Evolutionary conservation across 53 echinoderm and acorn worm species (phyloP), one percentile per base, ranked within the genome.

Genomic region (Apostichopus leukothele): DNA sequence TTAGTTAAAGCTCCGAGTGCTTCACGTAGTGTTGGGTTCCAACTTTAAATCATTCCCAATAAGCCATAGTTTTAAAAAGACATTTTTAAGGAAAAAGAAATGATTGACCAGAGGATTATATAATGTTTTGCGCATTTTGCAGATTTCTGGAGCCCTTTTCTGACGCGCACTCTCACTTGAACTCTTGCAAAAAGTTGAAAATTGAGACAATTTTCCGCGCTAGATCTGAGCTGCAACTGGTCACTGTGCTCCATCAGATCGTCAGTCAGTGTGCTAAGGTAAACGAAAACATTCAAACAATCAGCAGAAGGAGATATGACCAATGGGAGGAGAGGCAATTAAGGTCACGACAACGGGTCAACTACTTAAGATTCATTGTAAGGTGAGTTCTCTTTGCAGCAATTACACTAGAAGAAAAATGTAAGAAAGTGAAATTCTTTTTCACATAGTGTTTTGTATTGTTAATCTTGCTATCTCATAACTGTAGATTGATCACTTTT

Each of bases 331-430:
- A 78, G 18, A 94, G 93, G 89, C 87, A 95, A 19, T 92, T 98
- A 6, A 91, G 98, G 67, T 98, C 98, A 14, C 88, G 98, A 76
- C 98, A 98, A 91, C 90, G 98, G 86, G 87, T 90, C 74, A 98
- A 98, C 89, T 98, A 98, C 75, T 23, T 53, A 10, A 90, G 91
- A 71, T 91, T 95, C 61, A 88, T 98, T 5, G 91, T 91, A 73
- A 94, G 94, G 98, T 98, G 14, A 89, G 93, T 85, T 39, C 0
- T 39, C 39, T 39, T 39, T 39, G 39, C 39, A 39, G 39, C 3
- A 39, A 39, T 39, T 39, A 39, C 39, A 39, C 2, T 39, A 39
- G 39, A 39, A 39, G 39, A 39, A 0, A 39, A 39, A 23, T 23
- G 23, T 23, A 23, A 23, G 23, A 23, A 23, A 23, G 23, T 23